Evolutionary conservation across 92 coral and sea anemone genomes (phyloP).

Genomic region (Epizoanthus rinbou): DNA sequence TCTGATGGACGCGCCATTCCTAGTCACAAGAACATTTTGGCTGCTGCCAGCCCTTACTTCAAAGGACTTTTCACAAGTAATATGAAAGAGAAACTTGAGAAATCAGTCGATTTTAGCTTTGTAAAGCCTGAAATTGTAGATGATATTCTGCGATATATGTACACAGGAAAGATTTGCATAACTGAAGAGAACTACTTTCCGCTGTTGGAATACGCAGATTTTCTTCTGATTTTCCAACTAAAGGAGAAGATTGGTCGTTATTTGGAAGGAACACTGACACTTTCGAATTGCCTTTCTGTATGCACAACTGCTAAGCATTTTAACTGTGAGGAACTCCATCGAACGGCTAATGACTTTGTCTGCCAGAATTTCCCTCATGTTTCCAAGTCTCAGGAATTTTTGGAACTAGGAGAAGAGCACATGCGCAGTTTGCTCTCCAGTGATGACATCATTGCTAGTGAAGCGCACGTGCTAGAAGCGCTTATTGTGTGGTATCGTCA

Average conservation of each 20-base stretch:
- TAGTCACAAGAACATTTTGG: conserved; percentile 58
- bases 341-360: conserved; percentile 48
- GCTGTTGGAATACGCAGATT: conserved; percentile 62
- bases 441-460: conserved; percentile 68
- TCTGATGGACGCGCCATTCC: conserved; percentile 50
- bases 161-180: conserved; percentile 52
- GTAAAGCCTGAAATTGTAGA: conserved; percentile 53
- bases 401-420: conserved; percentile 56
- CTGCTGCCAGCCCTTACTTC: conserved; percentile 64
- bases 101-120: conserved; percentile 58
- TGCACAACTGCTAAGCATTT: conserved; percentile 58
- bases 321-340: conserved; percentile 53
- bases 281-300: conserved; percentile 49
- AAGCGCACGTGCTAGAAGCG: conserved; percentile 58
- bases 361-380: conserved; percentile 54
- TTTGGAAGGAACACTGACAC: conserved; percentile 45
- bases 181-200: conserved; percentile 48
- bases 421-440: conserved; percentile 55
- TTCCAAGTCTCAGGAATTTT: conserved; percentile 46
- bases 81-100: conserved; percentile 61
- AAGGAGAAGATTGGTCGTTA: conserved; percentile 57
- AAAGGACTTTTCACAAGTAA: conserved; percentile 60
- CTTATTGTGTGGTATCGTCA: conserved; percentile 63
- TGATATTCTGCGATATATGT: conserved; percentile 49
- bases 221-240: conserved; percentile 51